Conservation (phyloP, 2,113 vertebrate genomes). For the Clarias macrocephalus region DNA sequence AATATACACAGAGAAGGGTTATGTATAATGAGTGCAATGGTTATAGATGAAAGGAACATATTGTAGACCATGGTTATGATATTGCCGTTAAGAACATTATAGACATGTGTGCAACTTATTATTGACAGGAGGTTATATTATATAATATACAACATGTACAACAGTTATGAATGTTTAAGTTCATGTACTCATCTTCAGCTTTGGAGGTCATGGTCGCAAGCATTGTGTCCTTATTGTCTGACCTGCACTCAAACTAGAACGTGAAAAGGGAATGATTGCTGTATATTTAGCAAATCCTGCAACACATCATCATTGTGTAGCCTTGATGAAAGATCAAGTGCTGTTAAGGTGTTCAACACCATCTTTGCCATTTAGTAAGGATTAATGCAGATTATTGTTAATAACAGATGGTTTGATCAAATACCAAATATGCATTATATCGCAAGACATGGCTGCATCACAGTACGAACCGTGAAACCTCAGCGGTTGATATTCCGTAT, state of each 20-base stretch:
- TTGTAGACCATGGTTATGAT: too few species aligned
- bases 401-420: not conserved
- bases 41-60: too few species aligned
- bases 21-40: too few species aligned
- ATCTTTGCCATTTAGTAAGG: not conserved
- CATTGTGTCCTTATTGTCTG: not conserved
- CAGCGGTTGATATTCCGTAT: not conserved
- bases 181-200: not conserved
- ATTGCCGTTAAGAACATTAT: too few species aligned
- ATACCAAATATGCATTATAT: not conserved
- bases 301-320: not conserved
- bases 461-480: not conserved
- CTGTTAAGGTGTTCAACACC: not conserved
- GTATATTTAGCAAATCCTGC: not conserved
- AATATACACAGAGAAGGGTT: too few species aligned
- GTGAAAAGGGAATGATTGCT: not conserved
- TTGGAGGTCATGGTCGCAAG: not conserved
- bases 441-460: not conserved
- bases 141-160: too few species aligned
- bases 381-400: not conserved
- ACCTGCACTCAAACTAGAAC: not conserved
- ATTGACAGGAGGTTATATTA: too few species aligned
- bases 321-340: not conserved
- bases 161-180: too few species aligned
- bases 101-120: too few species aligned